Base-by-base conservation (phyloP, 1,140 invertebrate genomes). In the Drosophila melanica region DNA sequence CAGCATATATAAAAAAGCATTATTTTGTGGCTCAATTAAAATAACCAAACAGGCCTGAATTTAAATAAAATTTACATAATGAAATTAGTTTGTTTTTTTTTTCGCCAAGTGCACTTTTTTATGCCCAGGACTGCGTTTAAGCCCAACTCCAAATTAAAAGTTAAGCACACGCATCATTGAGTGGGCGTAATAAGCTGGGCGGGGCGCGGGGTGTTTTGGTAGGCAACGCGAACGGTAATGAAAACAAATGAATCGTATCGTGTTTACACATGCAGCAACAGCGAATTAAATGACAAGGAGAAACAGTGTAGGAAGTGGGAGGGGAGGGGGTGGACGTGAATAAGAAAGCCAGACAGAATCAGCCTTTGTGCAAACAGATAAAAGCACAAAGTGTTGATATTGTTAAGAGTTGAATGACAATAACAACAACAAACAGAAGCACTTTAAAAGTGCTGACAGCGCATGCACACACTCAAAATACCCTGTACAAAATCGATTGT, bases 181-280 rank as follows among this genome's bases (percentile, higher is more conserved):
- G 67, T 69, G 48, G 48, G 41, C 23, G 67, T 60, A 35, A 42
- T 9, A 20, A n/a, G 1, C 16, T 11, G 14, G 30, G 37, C 50
- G 30, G 14, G 14, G 50, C 27, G 7, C 27, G 27, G 27, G 27
- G 27, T 23, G 20, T 23, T 23, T 33, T 35, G 10, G 37, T 39
- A 47, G 23, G 51, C 23, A 27, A 37, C 48, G 42, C 20, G 41
- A 60, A 62, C 42, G 57, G 75, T 82, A 86, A 86, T 87, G 84
- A 89, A 87, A 87, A 87, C 79, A 85, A 87, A 87, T 87, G 87
- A 87, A 87, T 87, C 82, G 84, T 75, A 87, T 87, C 87, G 82
- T 87, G 75, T 89, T 89, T 80, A 86, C 78, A 85, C 73, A 87
- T 53, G 53, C 65, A 50, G 30, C 30, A 14, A 58, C 65, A 55